These are phyloP conservation scores for Pangasius macronema DNA, from an alignment of 2,797 vertebrate genomes.

Conservation along the genomic window DNA sequence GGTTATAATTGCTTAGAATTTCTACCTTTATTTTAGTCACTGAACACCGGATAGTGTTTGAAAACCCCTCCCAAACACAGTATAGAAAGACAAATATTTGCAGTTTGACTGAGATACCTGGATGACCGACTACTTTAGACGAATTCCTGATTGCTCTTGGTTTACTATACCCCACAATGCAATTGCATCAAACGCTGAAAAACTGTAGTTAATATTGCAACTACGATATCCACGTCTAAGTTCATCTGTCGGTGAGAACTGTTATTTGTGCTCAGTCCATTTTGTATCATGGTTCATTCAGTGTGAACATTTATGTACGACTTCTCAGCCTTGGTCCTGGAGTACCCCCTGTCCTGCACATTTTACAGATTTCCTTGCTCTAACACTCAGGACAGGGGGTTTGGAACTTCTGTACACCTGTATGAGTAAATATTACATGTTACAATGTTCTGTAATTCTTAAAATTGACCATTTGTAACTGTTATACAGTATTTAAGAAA, in stretches of 20 bases:
- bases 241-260: background rate
- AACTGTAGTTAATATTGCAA: background rate
- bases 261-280: background rate
- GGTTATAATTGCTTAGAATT: background rate
- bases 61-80: background rate
- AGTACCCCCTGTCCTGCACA: background rate
- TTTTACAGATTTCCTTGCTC: background rate
- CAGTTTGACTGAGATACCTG: background rate
- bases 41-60: background rate
- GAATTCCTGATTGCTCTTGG: background rate
- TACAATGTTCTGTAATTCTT: background rate
- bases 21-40: background rate
- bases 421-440: background rate
- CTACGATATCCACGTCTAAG: background rate
- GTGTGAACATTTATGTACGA: background rate
- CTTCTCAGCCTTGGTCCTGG: background rate
- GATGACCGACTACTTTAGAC: background rate
- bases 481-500: background rate
- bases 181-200: background rate
- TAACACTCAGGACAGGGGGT: background rate
- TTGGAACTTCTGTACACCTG: background rate
- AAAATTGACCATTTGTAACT: background rate
- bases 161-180: background rate
- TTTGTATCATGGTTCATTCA: background rate
- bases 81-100: background rate